A percentile compares a stretch with the other conserved stretches of the same genome.
These are phyloP conservation scores for Hesperophylax magnus DNA, from an alignment of 1,140 invertebrate species.

Conservation along the genomic window DNA sequence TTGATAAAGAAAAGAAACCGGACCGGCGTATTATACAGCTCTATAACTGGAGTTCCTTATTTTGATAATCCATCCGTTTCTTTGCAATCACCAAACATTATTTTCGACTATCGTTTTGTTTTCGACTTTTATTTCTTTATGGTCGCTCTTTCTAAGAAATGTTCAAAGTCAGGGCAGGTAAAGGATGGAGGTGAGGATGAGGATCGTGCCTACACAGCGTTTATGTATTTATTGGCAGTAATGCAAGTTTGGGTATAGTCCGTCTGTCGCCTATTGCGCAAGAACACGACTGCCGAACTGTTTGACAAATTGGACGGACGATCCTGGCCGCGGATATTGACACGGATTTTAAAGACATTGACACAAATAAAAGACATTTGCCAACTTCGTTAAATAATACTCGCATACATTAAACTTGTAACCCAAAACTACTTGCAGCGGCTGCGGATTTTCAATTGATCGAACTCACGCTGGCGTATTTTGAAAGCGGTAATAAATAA, in stretches of 20 bases:
- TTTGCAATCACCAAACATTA: too few relatives aligned
- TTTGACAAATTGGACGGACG: constrained; percentile 14
- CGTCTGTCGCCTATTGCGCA: background rate
- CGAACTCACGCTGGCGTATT: background rate
- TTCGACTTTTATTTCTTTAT: too few relatives aligned
- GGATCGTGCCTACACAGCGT: background rate
- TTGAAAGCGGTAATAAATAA: too few relatives aligned
- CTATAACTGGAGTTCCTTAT: too few relatives aligned
- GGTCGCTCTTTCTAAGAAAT: constrained; percentile 1
- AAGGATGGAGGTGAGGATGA: background rate
- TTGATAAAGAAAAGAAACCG: too few relatives aligned
- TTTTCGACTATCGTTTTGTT: too few relatives aligned
- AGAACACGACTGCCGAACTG: background rate
- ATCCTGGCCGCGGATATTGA: constrained; percentile 28
- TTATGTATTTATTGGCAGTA: background rate
- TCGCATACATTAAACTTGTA: constrained; percentile 9
- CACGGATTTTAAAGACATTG: constrained; percentile 31
- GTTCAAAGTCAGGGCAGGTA: background rate
- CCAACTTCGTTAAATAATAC: constrained; percentile 3
- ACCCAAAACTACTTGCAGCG: background rate
- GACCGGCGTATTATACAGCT: too few relatives aligned
- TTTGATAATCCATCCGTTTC: too few relatives aligned
- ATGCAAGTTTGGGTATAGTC: background rate
- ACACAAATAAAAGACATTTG: constrained; percentile 31
- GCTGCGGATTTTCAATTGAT: background rate